phyloP scores from a whole-genome alignment of 2,888 invertebrate genomes.

The Calameuta idolon region DNA sequence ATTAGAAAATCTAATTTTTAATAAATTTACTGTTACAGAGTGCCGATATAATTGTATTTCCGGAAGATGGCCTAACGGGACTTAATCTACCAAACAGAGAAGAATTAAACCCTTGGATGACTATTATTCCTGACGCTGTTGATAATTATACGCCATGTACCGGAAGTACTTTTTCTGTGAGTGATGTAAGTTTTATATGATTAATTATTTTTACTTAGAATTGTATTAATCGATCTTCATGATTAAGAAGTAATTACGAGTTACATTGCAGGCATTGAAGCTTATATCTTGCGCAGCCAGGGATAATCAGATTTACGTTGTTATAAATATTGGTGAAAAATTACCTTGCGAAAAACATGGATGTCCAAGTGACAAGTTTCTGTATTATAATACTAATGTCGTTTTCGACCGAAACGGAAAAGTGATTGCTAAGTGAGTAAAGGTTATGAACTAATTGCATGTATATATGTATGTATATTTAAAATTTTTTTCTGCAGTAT shows the following conservation, averaged over 20 bases:
- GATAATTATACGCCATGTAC: constrained; percentile 45
- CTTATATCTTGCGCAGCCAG: constrained; percentile 67
- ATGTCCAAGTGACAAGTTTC: constrained; percentile 55
- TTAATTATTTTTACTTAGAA: background rate
- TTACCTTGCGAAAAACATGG: constrained; percentile 47
- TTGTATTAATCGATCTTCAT: background rate
- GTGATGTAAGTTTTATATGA: constrained; percentile 31
- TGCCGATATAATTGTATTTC: constrained; percentile 73
- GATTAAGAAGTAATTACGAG: background rate
- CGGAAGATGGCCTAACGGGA: constrained; percentile 65
- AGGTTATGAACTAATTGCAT: constrained; percentile 22
- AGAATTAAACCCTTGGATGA: constrained; percentile 42
- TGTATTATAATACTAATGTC: constrained; percentile 70
- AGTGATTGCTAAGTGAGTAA: constrained; percentile 68
- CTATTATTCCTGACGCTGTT: constrained; percentile 41
- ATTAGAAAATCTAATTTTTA: background rate
- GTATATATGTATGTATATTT: constrained; percentile 55
- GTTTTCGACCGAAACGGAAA: constrained; percentile 69
- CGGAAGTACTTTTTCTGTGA: constrained; percentile 25
- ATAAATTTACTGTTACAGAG: constrained; percentile 52
- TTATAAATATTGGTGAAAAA: constrained; percentile 68
- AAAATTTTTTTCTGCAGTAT: background rate
- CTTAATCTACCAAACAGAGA: constrained; percentile 56
- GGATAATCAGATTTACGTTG: constrained; percentile 65
- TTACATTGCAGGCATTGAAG: constrained; percentile 34